phyloP scores from a whole-genome alignment of 2,888 invertebrate species.

The Taenaris catops region DNA sequence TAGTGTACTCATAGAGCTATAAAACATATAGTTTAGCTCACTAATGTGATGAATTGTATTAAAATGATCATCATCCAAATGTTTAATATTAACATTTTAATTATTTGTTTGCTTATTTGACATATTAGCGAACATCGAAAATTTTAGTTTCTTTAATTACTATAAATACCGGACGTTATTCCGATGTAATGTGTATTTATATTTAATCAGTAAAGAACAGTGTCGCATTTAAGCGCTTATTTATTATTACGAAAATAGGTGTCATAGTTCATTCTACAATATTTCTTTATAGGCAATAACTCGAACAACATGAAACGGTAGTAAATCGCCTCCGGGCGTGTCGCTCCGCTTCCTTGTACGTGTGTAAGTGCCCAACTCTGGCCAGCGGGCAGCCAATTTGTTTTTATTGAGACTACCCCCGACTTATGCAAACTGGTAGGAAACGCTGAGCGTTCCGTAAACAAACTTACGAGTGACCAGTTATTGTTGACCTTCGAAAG shows the following conservation, averaged over 20 bases:
- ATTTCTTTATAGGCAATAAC: conserved; percentile 21
- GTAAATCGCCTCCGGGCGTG: conserved; percentile 67
- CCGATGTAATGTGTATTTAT: too few species aligned
- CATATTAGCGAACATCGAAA: too few species aligned
- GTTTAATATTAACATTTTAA: too few species aligned
- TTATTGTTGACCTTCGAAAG: conserved; percentile 37
- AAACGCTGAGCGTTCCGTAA: conserved; percentile 73
- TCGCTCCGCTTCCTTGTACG: conserved; percentile 72
- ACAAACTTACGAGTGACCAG: conserved; percentile 61
- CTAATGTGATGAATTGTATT: too few species aligned
- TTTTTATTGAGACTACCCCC: conserved; percentile 78
- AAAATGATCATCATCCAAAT: too few species aligned
- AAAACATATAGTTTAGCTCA: too few species aligned
- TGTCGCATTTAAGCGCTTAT: too few species aligned
- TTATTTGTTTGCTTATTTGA: too few species aligned
- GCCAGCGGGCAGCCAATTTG: conserved; percentile 72
- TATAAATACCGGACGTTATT: too few species aligned
- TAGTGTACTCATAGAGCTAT: too few species aligned
- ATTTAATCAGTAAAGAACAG: too few species aligned
- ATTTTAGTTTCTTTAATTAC: too few species aligned
- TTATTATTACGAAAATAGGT: conserved; percentile 8
- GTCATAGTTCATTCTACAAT: conserved; percentile 20
- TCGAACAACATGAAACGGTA: conserved; percentile 39
- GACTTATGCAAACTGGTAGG: conserved; percentile 75
- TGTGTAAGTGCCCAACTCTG: conserved; percentile 68